phyloP scores from a whole-genome alignment of 2,113 vertebrate genomes.

The Pipa parva region DNA sequence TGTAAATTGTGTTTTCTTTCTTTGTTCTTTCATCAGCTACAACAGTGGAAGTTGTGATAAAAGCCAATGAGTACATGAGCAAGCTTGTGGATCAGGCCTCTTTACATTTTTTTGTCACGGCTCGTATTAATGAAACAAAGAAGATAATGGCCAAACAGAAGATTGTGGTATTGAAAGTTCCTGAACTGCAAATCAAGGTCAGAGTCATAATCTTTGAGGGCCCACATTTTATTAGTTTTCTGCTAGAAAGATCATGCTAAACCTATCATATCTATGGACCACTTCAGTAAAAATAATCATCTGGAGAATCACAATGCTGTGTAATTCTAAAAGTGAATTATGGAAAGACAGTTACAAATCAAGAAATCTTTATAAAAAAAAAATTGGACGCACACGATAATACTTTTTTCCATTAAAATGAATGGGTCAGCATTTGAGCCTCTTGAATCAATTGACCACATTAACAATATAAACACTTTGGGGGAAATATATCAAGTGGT shows the following conservation, averaged over 20 bases:
- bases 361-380: background rate
- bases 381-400: no score
- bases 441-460: no score
- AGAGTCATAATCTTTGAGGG: slow-evolving; percentile 25
- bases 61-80: slow-evolving; percentile 69
- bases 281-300: background rate
- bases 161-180: slow-evolving; percentile 64
- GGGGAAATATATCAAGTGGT: no score
- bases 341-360: background rate
- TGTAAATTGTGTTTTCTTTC: slow-evolving; percentile 33
- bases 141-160: slow-evolving; percentile 79
- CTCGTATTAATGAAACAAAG: slow-evolving; percentile 73
- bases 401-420: no score
- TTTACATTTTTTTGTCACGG: slow-evolving; percentile 84
- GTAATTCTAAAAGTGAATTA: background rate
- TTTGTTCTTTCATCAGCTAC: slow-evolving; percentile 60
- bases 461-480: no score
- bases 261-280: accelerated
- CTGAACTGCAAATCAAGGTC: slow-evolving; percentile 76
- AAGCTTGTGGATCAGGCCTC: slow-evolving; percentile 85
- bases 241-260: background rate
- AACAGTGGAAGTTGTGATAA: slow-evolving; percentile 61
- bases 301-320: background rate
- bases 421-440: no score
- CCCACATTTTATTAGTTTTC: background rate